phyloP scores from a whole-genome alignment of 2,113 vertebrate genomes.

The Atrichornis clamosus region DNA sequence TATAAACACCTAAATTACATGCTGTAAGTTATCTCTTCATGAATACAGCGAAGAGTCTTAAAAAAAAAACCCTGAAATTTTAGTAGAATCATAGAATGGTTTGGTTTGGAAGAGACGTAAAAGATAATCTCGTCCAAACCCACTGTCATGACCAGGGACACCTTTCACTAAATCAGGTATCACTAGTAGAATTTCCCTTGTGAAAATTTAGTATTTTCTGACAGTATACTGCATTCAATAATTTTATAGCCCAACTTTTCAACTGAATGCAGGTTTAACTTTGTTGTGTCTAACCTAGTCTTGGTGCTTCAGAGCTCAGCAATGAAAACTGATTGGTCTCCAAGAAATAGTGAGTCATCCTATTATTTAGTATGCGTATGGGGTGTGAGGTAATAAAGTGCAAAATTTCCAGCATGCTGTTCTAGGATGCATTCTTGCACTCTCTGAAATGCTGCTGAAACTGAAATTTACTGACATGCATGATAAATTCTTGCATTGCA shows the following conservation, averaged over 20 bases:
- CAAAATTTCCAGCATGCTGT: not conserved
- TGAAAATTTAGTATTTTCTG: not conserved
- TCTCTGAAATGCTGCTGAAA: not conserved
- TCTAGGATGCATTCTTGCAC: not conserved
- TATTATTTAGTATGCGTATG: not conserved
- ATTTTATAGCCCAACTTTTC: not conserved
- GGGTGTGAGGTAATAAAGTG: not conserved
- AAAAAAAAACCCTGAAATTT: not conserved
- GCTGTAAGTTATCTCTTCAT: not conserved
- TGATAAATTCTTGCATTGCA: not conserved
- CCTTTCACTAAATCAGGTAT: not conserved
- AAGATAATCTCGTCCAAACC: not conserved
- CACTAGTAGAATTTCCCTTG: not conserved
- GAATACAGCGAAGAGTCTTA: not conserved
- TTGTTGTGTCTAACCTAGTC: not conserved
- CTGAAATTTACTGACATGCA: not conserved
- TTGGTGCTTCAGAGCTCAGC: not conserved
- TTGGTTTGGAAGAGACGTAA: not conserved
- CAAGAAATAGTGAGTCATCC: not conserved
- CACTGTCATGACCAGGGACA: not conserved
- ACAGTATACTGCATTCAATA: not conserved
- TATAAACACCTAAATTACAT: not conserved
- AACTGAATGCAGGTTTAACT: not conserved
- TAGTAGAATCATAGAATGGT: not conserved
- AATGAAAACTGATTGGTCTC: not conserved